Evolutionary conservation across 2,888 invertebrate genomes (phyloP).

Genomic region (Drosophila niveifrons): DNA sequence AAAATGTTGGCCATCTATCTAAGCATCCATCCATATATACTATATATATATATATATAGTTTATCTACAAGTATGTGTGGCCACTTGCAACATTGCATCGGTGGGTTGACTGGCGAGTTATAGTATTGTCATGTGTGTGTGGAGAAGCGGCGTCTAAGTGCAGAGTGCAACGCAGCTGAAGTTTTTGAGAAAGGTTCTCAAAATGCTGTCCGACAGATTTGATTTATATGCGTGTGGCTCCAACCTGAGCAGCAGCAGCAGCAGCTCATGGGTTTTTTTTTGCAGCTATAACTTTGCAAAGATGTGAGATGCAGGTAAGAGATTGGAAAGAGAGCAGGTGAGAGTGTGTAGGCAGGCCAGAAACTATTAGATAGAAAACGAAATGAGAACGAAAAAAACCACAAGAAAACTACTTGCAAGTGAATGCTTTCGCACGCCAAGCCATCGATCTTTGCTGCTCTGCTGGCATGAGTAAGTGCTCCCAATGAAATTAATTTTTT

Average conservation of each 20-base stretch:
- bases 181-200: constrained; percentile 61
- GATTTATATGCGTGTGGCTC: constrained; percentile 60
- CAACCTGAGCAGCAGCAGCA: not conserved
- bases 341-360: constrained; percentile 33
- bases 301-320: constrained; percentile 21
- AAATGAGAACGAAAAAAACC: constrained; percentile 16
- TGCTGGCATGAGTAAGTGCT: constrained; percentile 22
- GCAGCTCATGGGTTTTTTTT: constrained; percentile 44
- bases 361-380: constrained; percentile 27
- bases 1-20: constrained; percentile 57
- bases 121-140: constrained; percentile 44
- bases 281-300: constrained; percentile 17
- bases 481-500: constrained; percentile 18
- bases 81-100: constrained; percentile 16
- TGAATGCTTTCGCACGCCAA: constrained; percentile 7
- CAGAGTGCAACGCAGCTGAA: constrained; percentile 54
- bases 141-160: constrained; percentile 20
- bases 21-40: constrained; percentile 27
- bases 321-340: constrained; percentile 27
- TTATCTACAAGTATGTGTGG: constrained; percentile 13
- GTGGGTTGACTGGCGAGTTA: constrained; percentile 65
- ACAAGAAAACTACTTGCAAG: constrained; percentile 29
- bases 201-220: constrained; percentile 58
- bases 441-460: constrained; percentile 23
- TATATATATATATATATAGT: constrained; percentile 15